Evolutionary conservation across 2,113 vertebrate genomes (phyloP), one percentile per base, ranked within the genome.

Genomic region (Asarcornis scutulata): DNA sequence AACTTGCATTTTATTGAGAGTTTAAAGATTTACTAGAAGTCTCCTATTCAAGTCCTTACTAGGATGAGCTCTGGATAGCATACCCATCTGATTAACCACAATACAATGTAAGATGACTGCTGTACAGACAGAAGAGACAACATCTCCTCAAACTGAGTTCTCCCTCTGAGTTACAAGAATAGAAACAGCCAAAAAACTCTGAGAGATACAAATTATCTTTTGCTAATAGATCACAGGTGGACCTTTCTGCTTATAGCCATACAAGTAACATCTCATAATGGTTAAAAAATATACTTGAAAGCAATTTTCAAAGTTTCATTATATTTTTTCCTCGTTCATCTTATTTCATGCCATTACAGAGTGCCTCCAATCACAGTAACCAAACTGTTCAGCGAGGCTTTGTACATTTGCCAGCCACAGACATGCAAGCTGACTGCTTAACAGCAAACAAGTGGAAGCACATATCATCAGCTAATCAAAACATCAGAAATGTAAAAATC

Each of bases 401-500:
- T 50, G 67, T 87, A 50, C 67, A 44, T 62, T 75, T 91, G 91
- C 89, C 91, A 95, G 91, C 89, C 87, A 72, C 67, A 87, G 67
- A 62, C 77, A 36, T 1, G n/a, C 89, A 83, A 69, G 58, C 87
- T 85, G 94, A 86, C 20, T 64, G 87, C 87, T 87, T 77, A 82
- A 56, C 62, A 87, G 78, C 89, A 82, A 58, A 44, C 42, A 92
- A 80, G 44, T 17, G n/a, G 62, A 77, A 89, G 59, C 40, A 74
- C 13, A 0, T 44, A 76, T 48, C 75, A 64, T 29, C 38, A 62
- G 50, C 34, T 88, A 80, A 17, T 77, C 29, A 88, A 66, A 93
- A 88, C 0, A 0, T 42, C 21, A 36, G 36, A 88, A 75, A 26
- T 22, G 8, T 63, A 74, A 78, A 88, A 74, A 32, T 67, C 15